Evolutionary conservation across 2,888 invertebrate species (phyloP).

Genomic region (Xestoiulus laeticollis): DNA sequence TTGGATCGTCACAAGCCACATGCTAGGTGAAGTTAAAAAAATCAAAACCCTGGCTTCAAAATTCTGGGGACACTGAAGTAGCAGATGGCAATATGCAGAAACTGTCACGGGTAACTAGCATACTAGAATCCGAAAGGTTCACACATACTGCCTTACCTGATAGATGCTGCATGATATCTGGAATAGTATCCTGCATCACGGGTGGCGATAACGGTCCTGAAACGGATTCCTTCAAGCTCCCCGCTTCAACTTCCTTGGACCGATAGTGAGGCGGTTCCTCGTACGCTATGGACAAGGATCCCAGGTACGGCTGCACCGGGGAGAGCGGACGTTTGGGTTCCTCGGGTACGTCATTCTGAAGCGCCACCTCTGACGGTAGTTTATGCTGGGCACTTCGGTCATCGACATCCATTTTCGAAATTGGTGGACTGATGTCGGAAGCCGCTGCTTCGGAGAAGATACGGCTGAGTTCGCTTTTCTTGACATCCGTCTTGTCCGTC

Average conservation of each 20-base stretch:
- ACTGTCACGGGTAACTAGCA: neutral
- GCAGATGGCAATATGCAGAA: neutral
- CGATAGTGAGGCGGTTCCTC: slow-evolving; percentile 53
- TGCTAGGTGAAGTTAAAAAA: neutral
- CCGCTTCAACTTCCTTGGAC: neutral
- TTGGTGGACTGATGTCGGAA: neutral
- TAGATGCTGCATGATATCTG: slow-evolving; percentile 29
- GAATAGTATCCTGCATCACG: neutral
- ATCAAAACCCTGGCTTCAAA: neutral
- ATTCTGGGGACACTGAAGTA: neutral
- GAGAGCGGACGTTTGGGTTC: neutral
- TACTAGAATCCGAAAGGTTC: neutral
- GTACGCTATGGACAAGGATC: slow-evolving; percentile 53
- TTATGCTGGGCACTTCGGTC: neutral
- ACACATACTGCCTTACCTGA: slow-evolving; percentile 44
- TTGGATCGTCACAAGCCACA: neutral
- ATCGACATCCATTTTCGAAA: neutral
- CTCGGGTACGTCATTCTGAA: neutral
- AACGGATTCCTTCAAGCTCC: neutral
- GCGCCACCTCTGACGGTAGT: neutral
- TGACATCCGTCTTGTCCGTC: slow-evolving; percentile 54
- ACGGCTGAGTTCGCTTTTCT: slow-evolving; percentile 50
- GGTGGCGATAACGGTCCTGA: neutral
- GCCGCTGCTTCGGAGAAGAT: slow-evolving; percentile 53
- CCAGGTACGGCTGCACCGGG: slow-evolving; percentile 51